These are phyloP conservation scores for Trachelus stipa DNA, from an alignment of 2,888 invertebrate species.

Conservation along the genomic window DNA sequence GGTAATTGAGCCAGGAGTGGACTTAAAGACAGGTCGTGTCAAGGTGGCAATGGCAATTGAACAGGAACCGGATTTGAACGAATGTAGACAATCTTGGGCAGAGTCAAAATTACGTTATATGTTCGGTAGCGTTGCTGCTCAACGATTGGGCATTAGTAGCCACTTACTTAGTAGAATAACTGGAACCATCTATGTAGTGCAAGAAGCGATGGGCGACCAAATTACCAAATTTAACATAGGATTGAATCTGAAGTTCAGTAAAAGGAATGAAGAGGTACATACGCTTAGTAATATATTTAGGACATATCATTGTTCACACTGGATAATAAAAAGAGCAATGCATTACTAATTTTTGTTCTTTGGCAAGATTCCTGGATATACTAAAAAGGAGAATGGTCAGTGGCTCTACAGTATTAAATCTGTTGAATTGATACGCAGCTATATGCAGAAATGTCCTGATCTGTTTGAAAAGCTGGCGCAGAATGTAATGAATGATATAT, in stretches of 20 bases:
- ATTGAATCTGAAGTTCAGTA: conserved; percentile 90
- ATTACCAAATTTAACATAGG: conserved; percentile 82
- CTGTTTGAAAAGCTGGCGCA: conserved; percentile 75
- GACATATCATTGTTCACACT: background rate
- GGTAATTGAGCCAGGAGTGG: conserved; percentile 71
- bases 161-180: conserved; percentile 87
- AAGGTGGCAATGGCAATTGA: conserved; percentile 70
- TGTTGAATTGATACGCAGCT: conserved; percentile 77
- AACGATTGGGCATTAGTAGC: conserved; percentile 74
- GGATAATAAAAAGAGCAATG: conserved; percentile 7
- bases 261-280: conserved; percentile 76
- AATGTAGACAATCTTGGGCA: conserved; percentile 51
- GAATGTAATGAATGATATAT: conserved; percentile 71
- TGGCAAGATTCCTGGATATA: conserved; percentile 80
- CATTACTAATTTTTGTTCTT: conserved; percentile 18
- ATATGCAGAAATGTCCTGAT: conserved; percentile 78
- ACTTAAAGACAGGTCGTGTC: conserved; percentile 71
- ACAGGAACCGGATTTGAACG: conserved; percentile 67
- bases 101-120: conserved; percentile 68
- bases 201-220: conserved; percentile 67
- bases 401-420: conserved; percentile 89
- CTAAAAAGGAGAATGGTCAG: conserved; percentile 73
- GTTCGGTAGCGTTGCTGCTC: conserved; percentile 71
- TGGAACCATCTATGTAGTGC: conserved; percentile 80
- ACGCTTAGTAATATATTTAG: background rate